Evolutionary conservation across 2,797 vertebrate species (phyloP), one percentile per base, ranked within the genome.

Genomic region (Podargus strigoides): DNA sequence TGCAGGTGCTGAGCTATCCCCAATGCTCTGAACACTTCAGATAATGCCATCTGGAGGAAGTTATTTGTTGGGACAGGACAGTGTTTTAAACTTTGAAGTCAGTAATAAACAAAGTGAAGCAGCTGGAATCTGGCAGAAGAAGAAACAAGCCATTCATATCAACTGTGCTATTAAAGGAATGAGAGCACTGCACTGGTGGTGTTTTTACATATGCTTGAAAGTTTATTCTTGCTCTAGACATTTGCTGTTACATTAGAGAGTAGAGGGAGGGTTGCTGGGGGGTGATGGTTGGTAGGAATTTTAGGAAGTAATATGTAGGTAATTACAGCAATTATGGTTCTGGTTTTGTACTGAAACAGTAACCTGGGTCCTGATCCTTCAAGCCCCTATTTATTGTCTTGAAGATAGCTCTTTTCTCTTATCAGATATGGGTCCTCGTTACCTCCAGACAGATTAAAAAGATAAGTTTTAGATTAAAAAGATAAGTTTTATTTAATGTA

Each of bases 121-220:
- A 96, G 96, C 96, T 97, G 96, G 97, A 97, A 96, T 94, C 96
- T 97, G 98, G 97, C 97, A 96, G 95, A 82, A 92, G 96, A 97
- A 97, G 97, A 97, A 98, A 97, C 96, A 95, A 95, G 94, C 68
- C 78, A 37, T 95, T 98, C 92, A 30, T 94, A 91, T 97, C 95
- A 93, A 75, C 82, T 85, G 27, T 95, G 92, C 94, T 97, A 87
- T 95, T 95, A 92, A 90, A 89, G 91, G 94, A 95, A 94, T 58
- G 93, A 91, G 93, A 96, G 86, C 78, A 2, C 72, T 74, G 85
- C 46, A 22, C 47, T 85, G 85, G 68, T 78, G 75, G 86, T 97
- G 90, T 95, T 97, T 96, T 97, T 90, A 91, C 95, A 96, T 96
- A 90, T 90, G 91, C 90, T 36, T 70, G 89, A 82, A 92, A 87